phyloP scores from a whole-genome alignment of 1,140 invertebrate species.

The Panonychus citri region DNA sequence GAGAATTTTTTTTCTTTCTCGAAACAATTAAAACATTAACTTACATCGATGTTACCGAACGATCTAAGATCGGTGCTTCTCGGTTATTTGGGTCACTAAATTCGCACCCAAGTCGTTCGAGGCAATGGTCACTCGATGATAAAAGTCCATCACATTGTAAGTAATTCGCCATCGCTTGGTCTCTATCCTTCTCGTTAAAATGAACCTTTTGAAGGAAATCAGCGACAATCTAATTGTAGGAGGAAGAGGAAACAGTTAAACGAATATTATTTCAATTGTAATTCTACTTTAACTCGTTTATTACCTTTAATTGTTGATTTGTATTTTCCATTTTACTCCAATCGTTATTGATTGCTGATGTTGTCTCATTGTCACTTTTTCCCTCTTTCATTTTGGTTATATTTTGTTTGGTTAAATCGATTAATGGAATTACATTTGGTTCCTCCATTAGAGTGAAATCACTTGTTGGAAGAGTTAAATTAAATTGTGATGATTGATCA shows the following conservation, averaged over 20 bases:
- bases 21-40: too few relatives aligned
- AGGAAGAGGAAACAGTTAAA: background rate
- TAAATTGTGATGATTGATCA: background rate
- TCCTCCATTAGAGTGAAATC: background rate
- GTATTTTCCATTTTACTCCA: background rate
- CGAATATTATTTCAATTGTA: background rate
- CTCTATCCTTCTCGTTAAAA: slow-evolving; percentile 13
- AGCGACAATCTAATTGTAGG: background rate
- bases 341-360: background rate
- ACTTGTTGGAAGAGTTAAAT: background rate
- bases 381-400: too few relatives aligned
- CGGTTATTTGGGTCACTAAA: slow-evolving; percentile 22
- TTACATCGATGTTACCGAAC: slow-evolving; percentile 19
- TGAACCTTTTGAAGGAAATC: slow-evolving; percentile 11
- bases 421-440: background rate
- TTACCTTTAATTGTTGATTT: background rate
- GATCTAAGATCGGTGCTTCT: slow-evolving; percentile 18
- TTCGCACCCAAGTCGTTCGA: slow-evolving; percentile 23
- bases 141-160: slow-evolving; percentile 19
- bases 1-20: background rate
- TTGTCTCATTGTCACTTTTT: background rate
- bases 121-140: slow-evolving; percentile 15
- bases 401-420: background rate
- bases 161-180: slow-evolving; percentile 19
- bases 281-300: background rate